A percentile compares a stretch with the other conserved stretches of the same genome.
Evolutionary conservation across 2,797 vertebrate species (phyloP).

Genomic region (Eulemur coronatus): DNA sequence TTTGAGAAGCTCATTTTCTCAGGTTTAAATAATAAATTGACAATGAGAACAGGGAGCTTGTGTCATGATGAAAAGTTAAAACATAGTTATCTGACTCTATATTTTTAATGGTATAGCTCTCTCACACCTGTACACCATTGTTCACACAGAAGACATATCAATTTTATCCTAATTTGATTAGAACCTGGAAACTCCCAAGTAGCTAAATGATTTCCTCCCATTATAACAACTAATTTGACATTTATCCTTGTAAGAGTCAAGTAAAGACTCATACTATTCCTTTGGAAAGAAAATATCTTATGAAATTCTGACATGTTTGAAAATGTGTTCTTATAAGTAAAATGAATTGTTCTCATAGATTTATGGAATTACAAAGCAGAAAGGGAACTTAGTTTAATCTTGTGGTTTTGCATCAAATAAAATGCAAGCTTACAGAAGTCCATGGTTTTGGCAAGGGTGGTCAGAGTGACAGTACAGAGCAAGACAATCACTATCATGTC

Average conservation of each 20-base stretch:
- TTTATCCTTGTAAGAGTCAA: conserved; percentile 27
- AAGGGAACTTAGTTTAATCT: neutral
- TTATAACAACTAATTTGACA: conserved; percentile 21
- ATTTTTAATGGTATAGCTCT: neutral
- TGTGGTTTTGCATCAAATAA: neutral
- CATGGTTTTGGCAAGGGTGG: neutral
- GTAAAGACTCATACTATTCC: conserved; percentile 24
- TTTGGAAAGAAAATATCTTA: conserved; percentile 28
- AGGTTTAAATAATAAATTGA: conserved; percentile 47
- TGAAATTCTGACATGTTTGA: conserved; percentile 45
- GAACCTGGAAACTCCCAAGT: conserved; percentile 20
- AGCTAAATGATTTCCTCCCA: conserved; percentile 28
- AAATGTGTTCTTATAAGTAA: conserved; percentile 32
- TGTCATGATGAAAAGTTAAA: conserved; percentile 38
- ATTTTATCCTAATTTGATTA: conserved; percentile 44
- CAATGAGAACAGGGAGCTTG: neutral
- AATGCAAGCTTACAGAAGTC: neutral
- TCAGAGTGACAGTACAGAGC: neutral
- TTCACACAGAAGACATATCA: neutral
- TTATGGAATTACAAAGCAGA: neutral
- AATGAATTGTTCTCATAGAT: neutral
- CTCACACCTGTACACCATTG: neutral
- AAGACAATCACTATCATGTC: neutral
- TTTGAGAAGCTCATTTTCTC: conserved; percentile 50
- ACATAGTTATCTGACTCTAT: neutral